A percentile compares a stretch with the other conserved stretches of the same genome.
Conservation (phyloP, 2,797 vertebrate species). For the Huso huso region DNA sequence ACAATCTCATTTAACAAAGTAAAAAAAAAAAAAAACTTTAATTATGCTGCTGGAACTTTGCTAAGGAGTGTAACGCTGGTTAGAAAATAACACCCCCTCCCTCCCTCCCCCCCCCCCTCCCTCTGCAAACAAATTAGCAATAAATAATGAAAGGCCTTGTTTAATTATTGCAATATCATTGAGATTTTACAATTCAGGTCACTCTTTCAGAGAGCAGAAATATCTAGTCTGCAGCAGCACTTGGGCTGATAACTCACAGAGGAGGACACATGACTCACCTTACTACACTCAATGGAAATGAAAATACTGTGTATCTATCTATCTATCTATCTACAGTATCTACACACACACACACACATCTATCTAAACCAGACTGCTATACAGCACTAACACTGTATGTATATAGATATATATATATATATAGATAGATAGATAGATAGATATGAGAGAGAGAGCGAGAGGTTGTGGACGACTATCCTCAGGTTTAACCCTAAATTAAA, state of each 20-base stretch:
- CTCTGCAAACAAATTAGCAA: slow-evolving; percentile 36
- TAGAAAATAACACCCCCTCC: slow-evolving; percentile 54
- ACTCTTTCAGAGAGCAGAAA: slow-evolving; percentile 4
- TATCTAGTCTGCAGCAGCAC: background rate
- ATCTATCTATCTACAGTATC: too few relatives aligned
- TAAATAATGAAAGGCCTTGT: too few relatives aligned
- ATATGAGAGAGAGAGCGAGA: too few relatives aligned
- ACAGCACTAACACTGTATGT: too few relatives aligned
- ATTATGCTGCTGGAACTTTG: background rate
- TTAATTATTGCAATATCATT: too few relatives aligned
- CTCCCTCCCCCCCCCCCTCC: slow-evolving; percentile 48
- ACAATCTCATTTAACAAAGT: too few relatives aligned
- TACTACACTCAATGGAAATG: background rate
- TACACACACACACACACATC: too few relatives aligned
- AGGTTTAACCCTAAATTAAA: too few relatives aligned
- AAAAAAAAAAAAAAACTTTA: background rate
- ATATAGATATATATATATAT: too few relatives aligned
- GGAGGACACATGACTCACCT: slow-evolving; percentile 1
- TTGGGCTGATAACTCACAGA: background rate
- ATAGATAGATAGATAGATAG: too few relatives aligned
- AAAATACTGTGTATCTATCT: background rate
- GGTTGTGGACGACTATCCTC: too few relatives aligned
- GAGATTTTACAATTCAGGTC: background rate
- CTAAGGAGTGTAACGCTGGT: background rate
- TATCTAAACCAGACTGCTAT: too few relatives aligned